phyloP scores from a whole-genome alignment of 2,888 invertebrate species.

The Microctonus brassicae region DNA sequence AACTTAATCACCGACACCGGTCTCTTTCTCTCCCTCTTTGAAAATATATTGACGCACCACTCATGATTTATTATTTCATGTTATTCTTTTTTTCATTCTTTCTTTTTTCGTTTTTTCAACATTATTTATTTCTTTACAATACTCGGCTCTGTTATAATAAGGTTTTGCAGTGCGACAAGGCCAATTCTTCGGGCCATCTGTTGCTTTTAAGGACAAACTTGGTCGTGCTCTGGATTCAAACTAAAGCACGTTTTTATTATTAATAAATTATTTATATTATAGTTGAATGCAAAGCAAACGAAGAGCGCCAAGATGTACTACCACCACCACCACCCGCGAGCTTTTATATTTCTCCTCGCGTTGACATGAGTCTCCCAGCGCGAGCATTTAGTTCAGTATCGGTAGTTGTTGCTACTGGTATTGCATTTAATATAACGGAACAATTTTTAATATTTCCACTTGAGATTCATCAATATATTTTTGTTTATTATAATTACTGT shows the following conservation, averaged over 20 bases:
- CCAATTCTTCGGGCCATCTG: slow-evolving; percentile 23
- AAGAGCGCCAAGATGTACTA: not conserved
- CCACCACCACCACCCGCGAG: slow-evolving; percentile 29
- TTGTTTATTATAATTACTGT: not conserved
- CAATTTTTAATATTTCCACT: not conserved
- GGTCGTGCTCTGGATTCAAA: slow-evolving; percentile 7
- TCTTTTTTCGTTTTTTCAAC: not conserved
- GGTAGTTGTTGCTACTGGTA: slow-evolving; percentile 20
- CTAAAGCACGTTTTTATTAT: not conserved
- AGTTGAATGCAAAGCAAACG: not conserved
- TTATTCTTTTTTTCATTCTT: not conserved
- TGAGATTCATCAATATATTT: too few species aligned
- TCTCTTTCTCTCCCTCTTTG: not conserved
- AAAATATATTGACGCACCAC: not conserved
- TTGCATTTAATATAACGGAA: slow-evolving; percentile 9
- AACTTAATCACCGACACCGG: not conserved
- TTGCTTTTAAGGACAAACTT: not conserved
- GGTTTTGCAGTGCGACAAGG: slow-evolving; percentile 13
- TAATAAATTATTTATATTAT: not conserved
- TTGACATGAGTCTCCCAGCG: slow-evolving; percentile 31
- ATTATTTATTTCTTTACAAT: slow-evolving; percentile 32
- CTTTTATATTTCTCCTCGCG: slow-evolving; percentile 17
- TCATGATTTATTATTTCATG: not conserved
- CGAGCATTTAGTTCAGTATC: slow-evolving; percentile 31
- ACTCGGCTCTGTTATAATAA: slow-evolving; percentile 25